Evolutionary conservation across 1,140 invertebrate species (phyloP), one percentile per base, ranked within the genome.

Genomic region (Gryllus bimaculatus): DNA sequence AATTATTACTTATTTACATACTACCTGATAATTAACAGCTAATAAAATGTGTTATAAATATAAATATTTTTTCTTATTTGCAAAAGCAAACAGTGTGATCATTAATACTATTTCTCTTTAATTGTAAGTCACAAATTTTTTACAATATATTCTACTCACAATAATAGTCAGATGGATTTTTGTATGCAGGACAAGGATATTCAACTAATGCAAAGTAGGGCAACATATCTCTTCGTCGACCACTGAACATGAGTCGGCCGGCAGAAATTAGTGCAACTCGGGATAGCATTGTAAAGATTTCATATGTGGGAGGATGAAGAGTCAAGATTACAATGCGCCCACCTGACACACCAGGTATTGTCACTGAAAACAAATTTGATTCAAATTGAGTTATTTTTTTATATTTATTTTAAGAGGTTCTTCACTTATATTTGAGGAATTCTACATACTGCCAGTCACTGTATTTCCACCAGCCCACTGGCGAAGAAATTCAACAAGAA

Each of bases 91-190:
- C 5, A 2, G 5, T 39, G 26, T 39, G 26, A 39, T 39, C 26
- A 39, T 5, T 39, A 39, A 39, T 39, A 39, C 26, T 39, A 39
- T 2, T 39, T 39, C 26, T 39, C 26, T 39, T 39, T 39, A 39
- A 39, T 39, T 39, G n/a, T n/a, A 39, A 66, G 10, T 66, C 18
- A 66, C 54, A 66, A 0, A 18, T 66, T 66, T 66, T 3, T 3
- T 3, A 7, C 0, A 66, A 0, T 13, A 66, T 66, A 39, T 39
- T 39, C 74, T 81, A 91, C 92, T 91, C 87, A 97, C 96, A 88
- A 84, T 98, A 98, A 85, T 98, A 98, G 87, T 98, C 96, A 1
- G 95, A 96, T 75, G 96, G 96, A 85, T 98, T 98, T 86, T 98
- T 98, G 84, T 95, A 98, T 0, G 95, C 92, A 15, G 96, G 96